Evolutionary conservation across 1,140 invertebrate genomes (phyloP).

Genomic region (Globodera rostochiensis): DNA sequence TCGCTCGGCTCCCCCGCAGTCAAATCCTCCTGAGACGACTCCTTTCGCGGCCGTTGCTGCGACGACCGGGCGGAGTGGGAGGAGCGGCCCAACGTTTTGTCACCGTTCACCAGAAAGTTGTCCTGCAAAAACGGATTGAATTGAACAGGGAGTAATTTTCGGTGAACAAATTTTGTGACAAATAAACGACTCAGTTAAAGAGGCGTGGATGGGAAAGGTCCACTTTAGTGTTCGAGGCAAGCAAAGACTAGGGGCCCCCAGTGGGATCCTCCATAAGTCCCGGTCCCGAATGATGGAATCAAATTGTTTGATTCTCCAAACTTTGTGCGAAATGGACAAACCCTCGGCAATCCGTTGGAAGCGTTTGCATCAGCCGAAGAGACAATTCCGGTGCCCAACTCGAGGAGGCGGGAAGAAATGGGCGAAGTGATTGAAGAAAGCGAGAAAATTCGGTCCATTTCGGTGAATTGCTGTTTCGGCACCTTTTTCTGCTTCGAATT

Average conservation of each 20-base stretch:
- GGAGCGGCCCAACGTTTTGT: neutral
- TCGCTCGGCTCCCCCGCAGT: neutral
- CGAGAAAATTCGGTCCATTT: slow-evolving; percentile 35
- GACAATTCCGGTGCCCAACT: neutral
- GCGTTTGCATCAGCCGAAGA: neutral
- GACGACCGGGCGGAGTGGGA: neutral
- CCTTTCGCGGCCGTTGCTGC: neutral
- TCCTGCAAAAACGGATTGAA: neutral
- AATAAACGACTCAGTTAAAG: no score
- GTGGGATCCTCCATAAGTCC: no score
- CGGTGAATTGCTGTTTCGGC: slow-evolving; percentile 14
- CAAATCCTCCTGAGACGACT: neutral
- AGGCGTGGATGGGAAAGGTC: no score
- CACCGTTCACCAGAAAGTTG: neutral
- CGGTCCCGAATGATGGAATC: no score
- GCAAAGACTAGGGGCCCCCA: no score
- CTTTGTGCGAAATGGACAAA: neutral
- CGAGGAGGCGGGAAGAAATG: slow-evolving; percentile 22
- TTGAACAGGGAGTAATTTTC: no score
- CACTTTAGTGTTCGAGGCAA: no score
- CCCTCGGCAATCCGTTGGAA: neutral
- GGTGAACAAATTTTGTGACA: no score
- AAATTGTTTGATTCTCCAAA: no score
- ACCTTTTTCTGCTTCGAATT: slow-evolving; percentile 2
- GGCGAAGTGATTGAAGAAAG: slow-evolving; percentile 46